Evolutionary conservation across 2,797 vertebrate genomes (phyloP), one percentile per base, ranked within the genome.

Genomic region (Sebastes hubbsi): DNA sequence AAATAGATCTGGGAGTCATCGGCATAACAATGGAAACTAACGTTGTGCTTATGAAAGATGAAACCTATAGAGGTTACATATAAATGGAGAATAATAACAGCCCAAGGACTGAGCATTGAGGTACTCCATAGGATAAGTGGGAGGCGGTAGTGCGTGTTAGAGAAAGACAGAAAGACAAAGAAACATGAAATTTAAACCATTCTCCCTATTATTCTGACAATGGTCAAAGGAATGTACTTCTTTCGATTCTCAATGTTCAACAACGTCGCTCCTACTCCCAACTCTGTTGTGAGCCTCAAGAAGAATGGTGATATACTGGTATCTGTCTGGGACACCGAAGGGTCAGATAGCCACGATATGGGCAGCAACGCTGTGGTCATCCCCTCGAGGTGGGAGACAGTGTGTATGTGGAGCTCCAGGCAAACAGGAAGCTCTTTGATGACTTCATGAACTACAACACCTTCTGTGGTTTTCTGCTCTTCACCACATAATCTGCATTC

Each of bases 401-500:
- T 1, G 89, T 94, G 32, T 87, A 74, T 5, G 84, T 88, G 25
- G 73, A 87, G 42, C 92, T 94, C 9, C 1, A 0, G 0, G 66
- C n/a, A 18, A 84, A 88, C 80, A 76, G 68, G 71, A 0, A 42
- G 0, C 63, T 93, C 34, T 92, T 81, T 56, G 90, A 92, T 29
- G 89, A 92, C 9, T 0, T 0, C 1, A 81, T 81, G 80, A 80
- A 87, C 62, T 92, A 92, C 82, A 94, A 94, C 89, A 89, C 83
- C 29, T 91, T 93, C 72, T 83, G 77, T 20, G 92, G 91, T 5
- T 93, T 94, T 70, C 85, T 93, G 62, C 90, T 94, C 20, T 94
- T 90, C 24, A 27, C 84, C 4, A 18, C 70, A 20, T 88, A 49
- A 83, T 59, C 8, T 38, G 20, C 9, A 5, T 32, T 30, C 29